These are phyloP conservation scores for Stictonetta naevosa DNA, from an alignment of 2,113 vertebrate genomes.

Conservation along the genomic window DNA sequence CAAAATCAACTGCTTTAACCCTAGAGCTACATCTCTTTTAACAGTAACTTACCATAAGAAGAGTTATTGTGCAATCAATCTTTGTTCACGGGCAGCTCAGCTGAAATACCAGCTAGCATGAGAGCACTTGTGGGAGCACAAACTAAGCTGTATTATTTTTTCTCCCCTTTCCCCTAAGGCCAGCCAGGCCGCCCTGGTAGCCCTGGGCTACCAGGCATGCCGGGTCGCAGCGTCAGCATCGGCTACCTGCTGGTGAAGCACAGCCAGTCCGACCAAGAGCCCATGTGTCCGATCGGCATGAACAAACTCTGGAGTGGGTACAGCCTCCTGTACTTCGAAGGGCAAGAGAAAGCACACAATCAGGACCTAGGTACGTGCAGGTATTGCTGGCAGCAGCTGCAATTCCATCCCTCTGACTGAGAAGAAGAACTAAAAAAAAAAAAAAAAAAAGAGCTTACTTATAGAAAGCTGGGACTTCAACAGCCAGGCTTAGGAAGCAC, in stretches of 20 bases:
- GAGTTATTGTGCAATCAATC: background rate
- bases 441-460: too few relatives aligned
- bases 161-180: constrained; percentile 68
- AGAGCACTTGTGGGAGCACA: background rate
- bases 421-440: background rate
- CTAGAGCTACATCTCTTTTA: background rate
- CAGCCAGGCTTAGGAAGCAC: background rate
- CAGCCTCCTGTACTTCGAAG: constrained; percentile 96
- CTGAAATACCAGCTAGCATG: background rate
- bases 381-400: background rate
- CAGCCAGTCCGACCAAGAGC: constrained; percentile 91
- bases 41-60: background rate
- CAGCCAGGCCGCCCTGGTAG: constrained; percentile 80
- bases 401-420: background rate
- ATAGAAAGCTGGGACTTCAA: background rate
- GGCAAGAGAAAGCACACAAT: constrained; percentile 97
- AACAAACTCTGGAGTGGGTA: constrained; percentile 94
- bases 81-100: background rate
- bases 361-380: constrained; percentile 91
- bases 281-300: constrained; percentile 97
- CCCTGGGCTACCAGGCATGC: constrained; percentile 88
- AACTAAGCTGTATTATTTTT: background rate
- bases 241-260: constrained; percentile 98
- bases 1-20: background rate
- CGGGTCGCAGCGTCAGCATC: constrained; percentile 91